A percentile compares a stretch with the other conserved stretches of the same genome.
phyloP scores from a whole-genome alignment of 2,888 invertebrate species.

The Synanthedon vespiformis region DNA sequence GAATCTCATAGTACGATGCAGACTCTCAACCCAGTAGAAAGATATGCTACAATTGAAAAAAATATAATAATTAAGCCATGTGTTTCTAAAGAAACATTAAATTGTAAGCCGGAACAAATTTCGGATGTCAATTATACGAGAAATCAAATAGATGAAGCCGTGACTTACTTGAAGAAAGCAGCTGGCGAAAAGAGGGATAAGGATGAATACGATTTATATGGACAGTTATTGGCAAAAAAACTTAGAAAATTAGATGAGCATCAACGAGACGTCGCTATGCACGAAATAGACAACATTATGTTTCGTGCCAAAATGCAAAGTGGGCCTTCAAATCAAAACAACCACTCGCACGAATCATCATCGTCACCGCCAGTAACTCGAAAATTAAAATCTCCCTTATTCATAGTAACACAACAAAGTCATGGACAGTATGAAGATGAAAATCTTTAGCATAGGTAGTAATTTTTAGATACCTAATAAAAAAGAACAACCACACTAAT shows the following conservation, averaged over 20 bases:
- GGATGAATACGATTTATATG: slow-evolving; percentile 56
- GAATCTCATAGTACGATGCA: slow-evolving; percentile 14
- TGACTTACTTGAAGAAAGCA: slow-evolving; percentile 14
- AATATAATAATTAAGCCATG: neutral
- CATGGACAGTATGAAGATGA: slow-evolving; percentile 38
- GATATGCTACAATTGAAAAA: slow-evolving; percentile 4
- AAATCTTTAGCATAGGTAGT: slow-evolving; percentile 23
- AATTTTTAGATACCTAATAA: neutral
- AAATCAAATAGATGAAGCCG: slow-evolving; percentile 23
- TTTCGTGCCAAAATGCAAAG: slow-evolving; percentile 49
- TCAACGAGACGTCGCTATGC: slow-evolving; percentile 55
- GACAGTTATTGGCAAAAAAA: slow-evolving; percentile 52
- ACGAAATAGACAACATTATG: slow-evolving; percentile 58
- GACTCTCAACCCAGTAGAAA: slow-evolving; percentile 11
- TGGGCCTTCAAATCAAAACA: slow-evolving; percentile 12
- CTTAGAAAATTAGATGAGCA: slow-evolving; percentile 49
- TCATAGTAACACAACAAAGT: slow-evolving; percentile 34
- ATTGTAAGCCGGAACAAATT: neutral
- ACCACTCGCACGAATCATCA: slow-evolving; percentile 17
- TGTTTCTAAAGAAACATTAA: neutral
- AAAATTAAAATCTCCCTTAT: slow-evolving; percentile 41
- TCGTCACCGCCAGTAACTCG: slow-evolving; percentile 28
- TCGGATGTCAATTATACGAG: slow-evolving; percentile 11
- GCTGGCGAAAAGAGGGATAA: slow-evolving; percentile 21
- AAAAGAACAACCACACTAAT: neutral